These are phyloP conservation scores for Threskiornis aethiopicus DNA, from an alignment of 2,797 vertebrate species.

Conservation along the genomic window DNA sequence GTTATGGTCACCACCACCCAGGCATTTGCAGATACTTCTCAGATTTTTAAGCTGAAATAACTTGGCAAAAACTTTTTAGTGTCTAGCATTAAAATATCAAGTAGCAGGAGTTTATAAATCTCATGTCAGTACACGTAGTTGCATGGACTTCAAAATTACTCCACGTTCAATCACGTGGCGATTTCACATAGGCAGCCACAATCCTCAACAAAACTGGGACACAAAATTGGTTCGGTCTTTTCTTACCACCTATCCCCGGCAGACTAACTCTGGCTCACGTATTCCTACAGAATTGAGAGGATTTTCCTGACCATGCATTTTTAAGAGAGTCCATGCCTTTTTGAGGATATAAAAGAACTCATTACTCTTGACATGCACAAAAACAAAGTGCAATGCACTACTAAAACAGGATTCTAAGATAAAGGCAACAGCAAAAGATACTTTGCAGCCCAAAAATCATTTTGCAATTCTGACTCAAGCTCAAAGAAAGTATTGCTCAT, in stretches of 20 bases:
- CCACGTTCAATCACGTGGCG: neutral
- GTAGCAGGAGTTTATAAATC: neutral
- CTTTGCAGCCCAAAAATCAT: neutral
- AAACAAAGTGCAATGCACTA: neutral
- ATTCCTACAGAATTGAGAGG: neutral
- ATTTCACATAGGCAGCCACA: neutral
- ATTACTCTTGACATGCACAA: neutral
- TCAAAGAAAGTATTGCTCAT: neutral
- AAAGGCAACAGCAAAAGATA: neutral
- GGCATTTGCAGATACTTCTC: neutral
- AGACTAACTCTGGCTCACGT: neutral
- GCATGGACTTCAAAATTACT: neutral
- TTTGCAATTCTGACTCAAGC: neutral
- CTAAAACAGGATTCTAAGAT: neutral
- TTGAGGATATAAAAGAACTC: neutral
- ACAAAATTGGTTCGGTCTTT: neutral
- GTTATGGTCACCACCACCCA: neutral
- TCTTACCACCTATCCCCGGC: neutral
- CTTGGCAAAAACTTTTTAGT: neutral
- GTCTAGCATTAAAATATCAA: neutral
- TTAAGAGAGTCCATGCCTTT: neutral
- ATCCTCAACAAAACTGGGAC: neutral
- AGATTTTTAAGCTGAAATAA: neutral
- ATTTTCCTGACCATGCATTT: neutral
- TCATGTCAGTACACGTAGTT: neutral